Evolutionary conservation across 2,797 vertebrate genomes (phyloP).

Genomic region (Melanotaenia maccullochi): DNA sequence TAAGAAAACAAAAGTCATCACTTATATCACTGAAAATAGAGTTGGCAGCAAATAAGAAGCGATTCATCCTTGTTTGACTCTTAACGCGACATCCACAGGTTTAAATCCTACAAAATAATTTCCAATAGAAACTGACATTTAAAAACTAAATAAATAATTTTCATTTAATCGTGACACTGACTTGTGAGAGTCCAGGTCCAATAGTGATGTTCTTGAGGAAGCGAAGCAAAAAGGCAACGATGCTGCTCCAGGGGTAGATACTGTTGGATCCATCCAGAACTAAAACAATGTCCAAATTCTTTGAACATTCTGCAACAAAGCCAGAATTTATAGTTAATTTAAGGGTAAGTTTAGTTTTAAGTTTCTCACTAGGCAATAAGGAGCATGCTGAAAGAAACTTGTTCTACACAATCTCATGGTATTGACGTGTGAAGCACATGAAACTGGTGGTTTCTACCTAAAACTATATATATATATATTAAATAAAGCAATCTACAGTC

Average conservation of each 20-base stretch:
- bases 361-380: slow-evolving; percentile 5
- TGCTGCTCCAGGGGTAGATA: slow-evolving; percentile 93
- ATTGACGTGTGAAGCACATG: background rate
- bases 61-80: slow-evolving; percentile 4
- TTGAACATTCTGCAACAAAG: slow-evolving; percentile 88
- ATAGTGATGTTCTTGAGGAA: slow-evolving; percentile 89
- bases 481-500: too few species aligned
- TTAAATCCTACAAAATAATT: background rate
- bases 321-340: background rate
- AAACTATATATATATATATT: too few species aligned
- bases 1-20: slow-evolving; percentile 26
- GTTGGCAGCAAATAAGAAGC: background rate
- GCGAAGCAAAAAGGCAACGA: slow-evolving; percentile 87
- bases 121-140: background rate
- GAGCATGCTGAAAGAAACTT: background rate
- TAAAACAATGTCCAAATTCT: slow-evolving; percentile 92
- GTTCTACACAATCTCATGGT: background rate
- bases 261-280: slow-evolving; percentile 97
- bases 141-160: background rate
- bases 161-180: slow-evolving; percentile 60
- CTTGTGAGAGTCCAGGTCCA: slow-evolving; percentile 90
- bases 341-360: background rate
- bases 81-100: background rate
- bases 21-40: background rate
- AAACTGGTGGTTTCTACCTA: slow-evolving; percentile 3